Base-by-base conservation (phyloP, 2,888 invertebrate genomes). In the Spodoptera picta region DNA sequence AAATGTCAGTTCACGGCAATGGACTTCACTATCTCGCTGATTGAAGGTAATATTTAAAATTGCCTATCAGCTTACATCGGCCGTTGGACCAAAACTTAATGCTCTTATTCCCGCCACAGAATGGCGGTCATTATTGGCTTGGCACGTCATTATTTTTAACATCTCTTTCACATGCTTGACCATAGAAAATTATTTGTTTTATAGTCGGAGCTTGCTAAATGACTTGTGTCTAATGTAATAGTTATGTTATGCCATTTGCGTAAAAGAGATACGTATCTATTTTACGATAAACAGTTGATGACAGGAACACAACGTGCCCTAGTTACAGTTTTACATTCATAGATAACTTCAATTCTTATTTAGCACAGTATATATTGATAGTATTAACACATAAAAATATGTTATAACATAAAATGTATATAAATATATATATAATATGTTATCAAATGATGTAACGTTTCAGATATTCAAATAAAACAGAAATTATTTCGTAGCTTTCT, bases 1-100 rank as follows among this genome's bases (percentile, higher is more conserved):
- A 86, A 86, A 86, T 82, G 80, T 73, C 80, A 70, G 80, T 82
- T 81, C 80, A 82, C 81, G 73, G 81, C 80, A 80, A 80, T 80
- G 76, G 83, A 74, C 77, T 77, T 75, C 55, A 69, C 83, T 77
- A 80, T 81, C 79, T 78, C 80, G 75, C 73, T 86, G 80, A 86
- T 83, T 80, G 83, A 61, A 67, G 79, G 82, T 78, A 82, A 85
- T 85, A 82, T 83, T 84, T 80, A 73, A 83, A 87, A 86, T 85
- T 82, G 84, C 65, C 80, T 80, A 86, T 83, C 80, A 77, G 60
- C 75, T 77, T 75, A 83, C 80, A 75, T 79, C 75, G 75, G 64
- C 60, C 65, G 67, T 61, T 69, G 60, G 75, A 81, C 81, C 79
- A 84, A 84, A 83, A 83, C 81, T 63, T 81, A 81, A 82, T 82